Percentiles rank a stretch among this genome's conserved stretches.
phyloP scores from a whole-genome alignment of 2,113 vertebrate genomes.

The Paraplagusia blochii region DNA sequence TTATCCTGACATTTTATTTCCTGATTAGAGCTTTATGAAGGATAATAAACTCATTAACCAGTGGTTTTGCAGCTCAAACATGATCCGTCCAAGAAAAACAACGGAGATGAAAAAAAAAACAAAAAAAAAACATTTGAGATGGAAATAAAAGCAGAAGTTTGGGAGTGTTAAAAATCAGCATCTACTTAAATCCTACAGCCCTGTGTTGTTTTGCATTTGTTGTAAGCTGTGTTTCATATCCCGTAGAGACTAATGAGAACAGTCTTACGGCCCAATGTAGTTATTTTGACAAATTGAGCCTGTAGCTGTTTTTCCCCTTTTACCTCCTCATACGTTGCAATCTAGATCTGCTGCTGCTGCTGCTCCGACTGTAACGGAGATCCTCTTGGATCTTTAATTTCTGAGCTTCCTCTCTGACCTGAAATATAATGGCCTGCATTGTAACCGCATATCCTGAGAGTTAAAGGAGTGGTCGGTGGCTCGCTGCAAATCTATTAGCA shows the following conservation, averaged over 20 bases:
- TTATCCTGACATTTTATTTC: slow-evolving; percentile 21
- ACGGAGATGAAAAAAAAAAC: neutral
- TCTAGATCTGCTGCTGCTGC: slow-evolving; percentile 33
- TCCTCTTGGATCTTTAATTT: slow-evolving; percentile 43
- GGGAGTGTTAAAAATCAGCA: slow-evolving; percentile 47
- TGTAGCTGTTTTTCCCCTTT: slow-evolving; percentile 53
- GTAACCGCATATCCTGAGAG: slow-evolving; percentile 66
- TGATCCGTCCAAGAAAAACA: slow-evolving; percentile 28
- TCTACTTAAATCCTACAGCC: slow-evolving; percentile 45
- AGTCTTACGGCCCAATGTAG: slow-evolving; percentile 43
- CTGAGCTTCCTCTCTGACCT: slow-evolving; percentile 29
- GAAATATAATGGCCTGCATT: slow-evolving; percentile 40
- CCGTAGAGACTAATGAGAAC: slow-evolving; percentile 62
- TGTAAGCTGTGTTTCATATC: slow-evolving; percentile 50
- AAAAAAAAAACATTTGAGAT: neutral
- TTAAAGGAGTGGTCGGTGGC: slow-evolving; percentile 59
- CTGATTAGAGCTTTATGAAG: slow-evolving; percentile 23
- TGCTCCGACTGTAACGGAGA: slow-evolving; percentile 47
- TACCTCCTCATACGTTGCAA: slow-evolving; percentile 56
- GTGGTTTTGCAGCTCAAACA: slow-evolving; percentile 3
- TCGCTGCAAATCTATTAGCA: slow-evolving; percentile 73
- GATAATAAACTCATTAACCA: slow-evolving; percentile 40
- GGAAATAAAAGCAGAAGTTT: slow-evolving; percentile 10
- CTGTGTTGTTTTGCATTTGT: slow-evolving; percentile 43
- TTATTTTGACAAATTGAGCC: slow-evolving; percentile 68